Percentiles rank a stretch among this genome's conserved stretches.
phyloP scores from a whole-genome alignment of 1,140 invertebrate genomes.

The Cecropterus lyciades region DNA sequence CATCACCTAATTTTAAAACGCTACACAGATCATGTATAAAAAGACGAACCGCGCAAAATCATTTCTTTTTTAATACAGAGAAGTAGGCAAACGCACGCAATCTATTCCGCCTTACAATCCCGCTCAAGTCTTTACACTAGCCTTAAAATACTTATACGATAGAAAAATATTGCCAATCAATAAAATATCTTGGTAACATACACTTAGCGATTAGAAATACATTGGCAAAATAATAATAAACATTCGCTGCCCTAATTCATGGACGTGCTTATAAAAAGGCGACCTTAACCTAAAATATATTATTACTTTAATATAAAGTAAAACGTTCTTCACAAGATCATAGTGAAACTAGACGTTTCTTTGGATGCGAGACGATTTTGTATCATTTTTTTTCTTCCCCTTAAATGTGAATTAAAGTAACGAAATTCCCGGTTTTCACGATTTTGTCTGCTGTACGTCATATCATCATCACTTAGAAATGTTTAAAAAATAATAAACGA shows the following conservation, averaged over 20 bases:
- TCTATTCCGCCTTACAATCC: slow-evolving; percentile 42
- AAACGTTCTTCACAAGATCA: slow-evolving; percentile 40
- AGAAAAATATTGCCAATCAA: slow-evolving; percentile 66
- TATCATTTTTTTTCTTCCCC: slow-evolving; percentile 15
- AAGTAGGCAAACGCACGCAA: slow-evolving; percentile 23
- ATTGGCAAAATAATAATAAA: slow-evolving; percentile 59
- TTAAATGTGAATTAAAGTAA: too few relatives aligned
- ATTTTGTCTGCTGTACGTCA: not conserved
- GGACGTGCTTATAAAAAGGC: slow-evolving; percentile 77
- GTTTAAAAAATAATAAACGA: too few relatives aligned
- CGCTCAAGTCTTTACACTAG: slow-evolving; percentile 44
- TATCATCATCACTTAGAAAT: too few relatives aligned
- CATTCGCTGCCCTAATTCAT: slow-evolving; percentile 70
- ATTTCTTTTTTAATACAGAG: slow-evolving; percentile 4
- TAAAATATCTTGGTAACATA: slow-evolving; percentile 63
- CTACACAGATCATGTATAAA: too few relatives aligned
- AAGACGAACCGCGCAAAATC: not conserved
- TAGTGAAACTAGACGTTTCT: slow-evolving; percentile 41
- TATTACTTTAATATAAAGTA: slow-evolving; percentile 78
- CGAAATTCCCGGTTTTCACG: not conserved
- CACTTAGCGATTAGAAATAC: slow-evolving; percentile 54
- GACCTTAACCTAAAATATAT: slow-evolving; percentile 61
- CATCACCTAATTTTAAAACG: too few relatives aligned
- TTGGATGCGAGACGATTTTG: slow-evolving; percentile 13
- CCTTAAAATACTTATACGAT: slow-evolving; percentile 55